These are phyloP conservation scores for Salvelinus namaycush DNA, from an alignment of 2,113 vertebrate genomes.

Conservation along the genomic window DNA sequence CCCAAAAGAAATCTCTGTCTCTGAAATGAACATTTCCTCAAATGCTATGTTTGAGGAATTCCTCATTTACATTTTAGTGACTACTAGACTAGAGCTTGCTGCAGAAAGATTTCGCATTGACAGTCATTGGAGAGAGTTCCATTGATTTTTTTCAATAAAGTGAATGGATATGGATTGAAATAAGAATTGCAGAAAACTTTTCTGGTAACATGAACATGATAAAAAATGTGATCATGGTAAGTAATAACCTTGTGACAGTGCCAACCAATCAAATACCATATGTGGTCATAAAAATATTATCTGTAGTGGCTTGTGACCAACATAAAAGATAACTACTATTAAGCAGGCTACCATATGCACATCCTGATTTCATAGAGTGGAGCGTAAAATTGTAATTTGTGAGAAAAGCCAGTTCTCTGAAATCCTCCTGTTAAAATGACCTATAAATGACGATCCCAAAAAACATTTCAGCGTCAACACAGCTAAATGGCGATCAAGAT, in stretches of 20 bases:
- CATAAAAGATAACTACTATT: not conserved
- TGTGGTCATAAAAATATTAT: not conserved
- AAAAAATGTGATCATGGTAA: not conserved
- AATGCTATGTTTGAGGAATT: not conserved
- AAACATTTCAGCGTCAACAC: too few relatives aligned
- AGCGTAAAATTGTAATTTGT: too few relatives aligned
- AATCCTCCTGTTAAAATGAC: too few relatives aligned
- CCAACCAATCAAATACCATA: not conserved
- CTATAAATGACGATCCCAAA: too few relatives aligned
- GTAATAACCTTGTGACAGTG: not conserved
- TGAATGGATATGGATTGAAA: not conserved
- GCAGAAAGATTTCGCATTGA: not conserved
- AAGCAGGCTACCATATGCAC: not conserved
- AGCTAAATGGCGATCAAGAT: too few relatives aligned
- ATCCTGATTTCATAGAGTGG: too few relatives aligned
- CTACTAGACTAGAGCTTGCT: not conserved
- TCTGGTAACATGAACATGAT: not conserved
- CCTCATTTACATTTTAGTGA: not conserved
- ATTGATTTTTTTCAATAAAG: too few relatives aligned
- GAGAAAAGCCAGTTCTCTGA: too few relatives aligned
- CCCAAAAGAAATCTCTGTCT: conserved; percentile 24
- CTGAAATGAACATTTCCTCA: not conserved
- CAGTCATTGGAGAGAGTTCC: not conserved
- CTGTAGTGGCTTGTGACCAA: not conserved
- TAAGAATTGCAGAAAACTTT: not conserved